phyloP scores from a whole-genome alignment of 2,113 vertebrate species.

The Noturus placidus region DNA sequence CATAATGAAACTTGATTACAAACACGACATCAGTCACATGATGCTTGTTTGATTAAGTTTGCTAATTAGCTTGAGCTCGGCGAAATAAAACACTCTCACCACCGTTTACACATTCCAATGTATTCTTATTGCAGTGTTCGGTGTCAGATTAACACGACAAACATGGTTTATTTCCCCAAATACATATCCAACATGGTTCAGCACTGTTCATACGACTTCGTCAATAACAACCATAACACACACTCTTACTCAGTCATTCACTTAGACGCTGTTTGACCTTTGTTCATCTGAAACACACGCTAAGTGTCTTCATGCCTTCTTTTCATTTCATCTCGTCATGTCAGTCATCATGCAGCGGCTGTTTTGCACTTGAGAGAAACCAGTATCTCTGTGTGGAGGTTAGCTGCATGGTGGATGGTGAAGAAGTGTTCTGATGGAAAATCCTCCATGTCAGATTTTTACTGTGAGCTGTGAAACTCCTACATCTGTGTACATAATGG shows the following conservation, averaged over 20 bases:
- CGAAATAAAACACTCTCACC: background rate
- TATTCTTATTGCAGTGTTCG: background rate
- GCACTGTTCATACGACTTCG: background rate
- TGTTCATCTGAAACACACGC: background rate
- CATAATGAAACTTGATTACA: background rate
- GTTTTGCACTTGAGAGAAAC: no score
- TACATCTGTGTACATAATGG: no score
- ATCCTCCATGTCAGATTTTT: no score
- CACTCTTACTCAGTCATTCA: background rate
- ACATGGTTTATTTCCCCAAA: constrained; percentile 1
- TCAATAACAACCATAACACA: background rate
- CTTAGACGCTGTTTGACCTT: background rate
- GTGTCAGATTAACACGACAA: background rate
- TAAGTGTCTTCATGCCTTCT: no score
- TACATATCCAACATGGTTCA: background rate
- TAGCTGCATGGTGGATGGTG: no score
- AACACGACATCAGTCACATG: background rate
- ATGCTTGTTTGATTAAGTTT: background rate
- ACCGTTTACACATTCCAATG: background rate
- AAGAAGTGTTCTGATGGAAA: background rate
- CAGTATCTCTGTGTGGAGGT: no score
- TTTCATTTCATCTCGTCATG: no score
- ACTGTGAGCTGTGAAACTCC: no score
- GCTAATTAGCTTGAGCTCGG: background rate
- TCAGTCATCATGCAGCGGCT: no score